Base-by-base conservation (phyloP, 2,113 vertebrate species). In the Pitta sordida region DNA sequence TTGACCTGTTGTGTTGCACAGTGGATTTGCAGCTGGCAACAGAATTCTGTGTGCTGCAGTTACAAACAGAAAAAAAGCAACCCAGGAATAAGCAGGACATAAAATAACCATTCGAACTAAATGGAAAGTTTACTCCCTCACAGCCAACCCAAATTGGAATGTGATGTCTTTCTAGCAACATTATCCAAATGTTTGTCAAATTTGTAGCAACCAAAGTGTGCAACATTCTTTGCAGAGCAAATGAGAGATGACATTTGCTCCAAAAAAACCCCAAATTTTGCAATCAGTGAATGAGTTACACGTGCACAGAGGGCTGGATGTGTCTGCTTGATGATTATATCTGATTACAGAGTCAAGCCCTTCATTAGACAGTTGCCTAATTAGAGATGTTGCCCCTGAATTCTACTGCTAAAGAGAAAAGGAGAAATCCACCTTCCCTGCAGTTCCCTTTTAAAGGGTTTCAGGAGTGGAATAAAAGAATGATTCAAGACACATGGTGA, bases 401-500 rank as follows among this genome's bases (percentile, higher is more conserved):
- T 75, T 81, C 64, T 77, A 22, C 23, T 37, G 29, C 53, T 87
- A 41, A 87, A 82, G 67, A 63, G 30, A 51, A 69, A 74, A 70
- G 5, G 48, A 64, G 77, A 63, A 68, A n/a, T 8, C 1, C 23
- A 41, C 24, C 24, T 86, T 81, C 70, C 21, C 9, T 81, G 29
- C 44, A 48, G 30, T 86, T 88, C 64, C 67, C 23, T 86, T 95
- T 81, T 92, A 85, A 79, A 86, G 15, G 18, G 12, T 82, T 96
- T 93, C 62, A 84, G 30, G 49, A 69, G 71, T 29, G 17, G 67
- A 94, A 91, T 90, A 79, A 83, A 91, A 67, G 74, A 85, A 77
- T 73, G 43, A 94, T 86, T 87, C 76, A 67, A 95, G 92, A 93
- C 74, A 81, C 32, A 59, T 58, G 92, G 76, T 92, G 87, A 90